Evolutionary conservation across 2,113 vertebrate genomes (phyloP).

Genomic region (Catharus fuscescens): DNA sequence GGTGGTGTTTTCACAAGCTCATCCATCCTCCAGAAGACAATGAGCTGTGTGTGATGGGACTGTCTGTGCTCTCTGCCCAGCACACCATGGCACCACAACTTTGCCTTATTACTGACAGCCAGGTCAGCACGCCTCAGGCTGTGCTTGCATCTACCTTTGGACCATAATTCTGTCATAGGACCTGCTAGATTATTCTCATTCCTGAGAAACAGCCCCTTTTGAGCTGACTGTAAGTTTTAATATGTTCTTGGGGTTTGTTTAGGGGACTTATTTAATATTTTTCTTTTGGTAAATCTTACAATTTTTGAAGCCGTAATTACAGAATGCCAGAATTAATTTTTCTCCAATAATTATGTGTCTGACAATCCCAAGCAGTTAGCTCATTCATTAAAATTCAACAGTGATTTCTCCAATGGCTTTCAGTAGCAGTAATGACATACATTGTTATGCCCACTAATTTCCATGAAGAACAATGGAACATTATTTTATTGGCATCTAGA

Average conservation of each 20-base stretch:
- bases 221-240: not conserved
- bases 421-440: slow-evolving; percentile 64
- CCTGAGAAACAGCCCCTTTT: not conserved
- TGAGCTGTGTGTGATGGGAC: fast-evolving
- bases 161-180: not conserved
- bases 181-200: not conserved
- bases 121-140: not conserved
- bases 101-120: too few species aligned
- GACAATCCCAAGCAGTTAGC: slow-evolving; percentile 72
- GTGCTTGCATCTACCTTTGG: not conserved
- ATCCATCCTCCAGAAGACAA: not conserved
- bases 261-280: slow-evolving; percentile 55
- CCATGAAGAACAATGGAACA: slow-evolving; percentile 71
- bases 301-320: slow-evolving; percentile 74
- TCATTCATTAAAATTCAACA: slow-evolving; percentile 78
- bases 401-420: slow-evolving; percentile 72
- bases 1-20: not conserved
- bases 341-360: slow-evolving; percentile 71
- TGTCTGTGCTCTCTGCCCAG: not conserved
- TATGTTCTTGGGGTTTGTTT: not conserved
- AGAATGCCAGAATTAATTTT: slow-evolving; percentile 76
- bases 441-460: slow-evolving; percentile 73
- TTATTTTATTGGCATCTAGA: slow-evolving; percentile 67
- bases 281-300: slow-evolving; percentile 35
- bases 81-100: fast-evolving